phyloP scores from a whole-genome alignment of 1,140 invertebrate species.

The Portunus trituberculatus region DNA sequence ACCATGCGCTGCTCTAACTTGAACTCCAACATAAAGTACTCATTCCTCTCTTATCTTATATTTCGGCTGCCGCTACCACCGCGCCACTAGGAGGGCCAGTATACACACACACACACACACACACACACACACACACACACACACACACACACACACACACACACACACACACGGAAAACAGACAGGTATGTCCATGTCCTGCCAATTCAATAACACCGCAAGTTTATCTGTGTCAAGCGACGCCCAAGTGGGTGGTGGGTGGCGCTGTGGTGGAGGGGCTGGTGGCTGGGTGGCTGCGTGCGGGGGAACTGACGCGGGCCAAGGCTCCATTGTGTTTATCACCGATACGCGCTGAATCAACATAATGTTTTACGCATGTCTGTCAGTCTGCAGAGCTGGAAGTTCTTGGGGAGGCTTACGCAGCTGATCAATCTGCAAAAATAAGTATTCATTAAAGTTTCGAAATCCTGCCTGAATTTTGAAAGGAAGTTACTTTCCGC shows the following conservation, averaged over 20 bases:
- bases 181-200: not conserved
- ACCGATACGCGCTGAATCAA: not conserved
- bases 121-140: slow-evolving; percentile 35
- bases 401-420: too few species aligned
- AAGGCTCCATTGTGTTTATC: not conserved
- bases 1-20: too few species aligned
- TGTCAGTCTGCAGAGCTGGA: too few species aligned
- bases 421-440: too few species aligned
- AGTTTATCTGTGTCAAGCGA: not conserved
- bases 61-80: not conserved
- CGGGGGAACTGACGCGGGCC: not conserved
- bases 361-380: too few species aligned
- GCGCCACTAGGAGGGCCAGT: not conserved
- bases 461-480: too few species aligned
- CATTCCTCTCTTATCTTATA: too few species aligned
- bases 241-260: not conserved
- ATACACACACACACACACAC: slow-evolving; percentile 32
- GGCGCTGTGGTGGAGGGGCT: not conserved
- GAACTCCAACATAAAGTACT: too few species aligned
- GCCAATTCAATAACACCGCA: too few species aligned
- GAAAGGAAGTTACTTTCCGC: too few species aligned
- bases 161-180: slow-evolving; percentile 6
- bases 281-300: not conserved
- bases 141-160: slow-evolving; percentile 46
- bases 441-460: too few species aligned